These are phyloP conservation scores for Hybos culiciformis DNA, from an alignment of 2,888 invertebrate genomes.

Conservation along the genomic window DNA sequence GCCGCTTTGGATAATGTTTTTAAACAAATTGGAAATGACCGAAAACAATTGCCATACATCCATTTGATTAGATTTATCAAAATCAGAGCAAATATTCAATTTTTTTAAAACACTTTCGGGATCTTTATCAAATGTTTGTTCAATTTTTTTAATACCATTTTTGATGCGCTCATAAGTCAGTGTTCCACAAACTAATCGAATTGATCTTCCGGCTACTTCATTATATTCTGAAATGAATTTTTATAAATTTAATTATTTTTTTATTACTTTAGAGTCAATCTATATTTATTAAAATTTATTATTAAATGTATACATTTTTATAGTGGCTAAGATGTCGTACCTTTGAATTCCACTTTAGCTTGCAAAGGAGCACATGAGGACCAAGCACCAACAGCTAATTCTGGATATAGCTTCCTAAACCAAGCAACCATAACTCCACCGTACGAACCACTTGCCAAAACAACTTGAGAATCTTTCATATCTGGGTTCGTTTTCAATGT, in stretches of 20 bases:
- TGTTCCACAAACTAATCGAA: slow-evolving; percentile 25
- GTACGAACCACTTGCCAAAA: slow-evolving; percentile 53
- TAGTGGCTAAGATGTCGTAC: too few species aligned
- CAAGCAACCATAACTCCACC: slow-evolving; percentile 54
- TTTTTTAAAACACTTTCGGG: slow-evolving; percentile 15
- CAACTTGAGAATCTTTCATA: slow-evolving; percentile 31
- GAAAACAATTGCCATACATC: slow-evolving; percentile 23
- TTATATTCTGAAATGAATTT: slow-evolving; percentile 26
- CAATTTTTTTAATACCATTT: slow-evolving; percentile 21
- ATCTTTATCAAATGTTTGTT: slow-evolving; percentile 17
- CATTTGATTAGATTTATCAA: slow-evolving; percentile 15
- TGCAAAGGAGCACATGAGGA: slow-evolving; percentile 52
- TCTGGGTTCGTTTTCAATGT: slow-evolving; percentile 33
- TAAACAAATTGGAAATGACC: too few species aligned
- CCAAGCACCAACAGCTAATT: slow-evolving; percentile 43
- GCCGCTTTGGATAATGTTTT: too few species aligned
- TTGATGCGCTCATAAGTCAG: slow-evolving; percentile 27
- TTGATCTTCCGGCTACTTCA: slow-evolving; percentile 29
- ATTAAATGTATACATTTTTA: not conserved
- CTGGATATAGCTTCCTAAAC: slow-evolving; percentile 51
- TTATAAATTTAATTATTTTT: too few species aligned
- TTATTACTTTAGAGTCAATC: not conserved
- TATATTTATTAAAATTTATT: not conserved
- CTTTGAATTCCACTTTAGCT: slow-evolving; percentile 47
- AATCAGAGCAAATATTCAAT: slow-evolving; percentile 21